Conservation (phyloP, 2,797 vertebrate genomes). For the Rhinogobio ventralis region DNA sequence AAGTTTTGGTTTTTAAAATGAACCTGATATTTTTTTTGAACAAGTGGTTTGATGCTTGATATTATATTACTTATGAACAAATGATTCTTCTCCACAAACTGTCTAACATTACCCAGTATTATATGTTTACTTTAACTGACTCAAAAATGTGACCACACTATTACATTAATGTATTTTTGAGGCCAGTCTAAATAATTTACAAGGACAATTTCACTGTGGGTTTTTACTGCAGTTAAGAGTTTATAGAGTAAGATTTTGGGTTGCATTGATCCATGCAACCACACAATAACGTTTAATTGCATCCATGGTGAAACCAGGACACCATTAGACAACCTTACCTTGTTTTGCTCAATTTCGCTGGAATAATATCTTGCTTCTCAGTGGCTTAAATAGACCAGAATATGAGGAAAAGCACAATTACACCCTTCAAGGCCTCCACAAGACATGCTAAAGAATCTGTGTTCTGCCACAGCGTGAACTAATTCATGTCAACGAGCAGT, state of each 20-base stretch:
- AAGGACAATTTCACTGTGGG: background rate
- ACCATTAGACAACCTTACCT: background rate
- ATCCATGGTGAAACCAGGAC: background rate
- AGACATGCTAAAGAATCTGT: background rate
- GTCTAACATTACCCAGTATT: background rate
- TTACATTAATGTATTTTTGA: background rate
- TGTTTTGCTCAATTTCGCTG: background rate
- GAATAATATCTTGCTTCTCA: background rate
- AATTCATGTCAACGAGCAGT: constrained; percentile 1
- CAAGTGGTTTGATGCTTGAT: background rate
- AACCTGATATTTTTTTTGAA: background rate
- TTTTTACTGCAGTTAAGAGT: background rate
- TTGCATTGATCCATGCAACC: background rate
- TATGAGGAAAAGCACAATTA: constrained; percentile 6
- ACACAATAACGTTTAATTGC: background rate
- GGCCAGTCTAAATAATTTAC: background rate
- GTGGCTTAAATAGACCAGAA: background rate
- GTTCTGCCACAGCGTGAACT: background rate
- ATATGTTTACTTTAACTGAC: background rate
- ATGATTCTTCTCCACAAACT: background rate
- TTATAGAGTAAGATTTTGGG: background rate
- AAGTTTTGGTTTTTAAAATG: background rate
- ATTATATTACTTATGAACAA: background rate
- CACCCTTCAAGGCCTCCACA: constrained; percentile 11
- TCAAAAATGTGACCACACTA: background rate